Conservation (phyloP, 2,888 invertebrate species). For the Polia nebulosa region DNA sequence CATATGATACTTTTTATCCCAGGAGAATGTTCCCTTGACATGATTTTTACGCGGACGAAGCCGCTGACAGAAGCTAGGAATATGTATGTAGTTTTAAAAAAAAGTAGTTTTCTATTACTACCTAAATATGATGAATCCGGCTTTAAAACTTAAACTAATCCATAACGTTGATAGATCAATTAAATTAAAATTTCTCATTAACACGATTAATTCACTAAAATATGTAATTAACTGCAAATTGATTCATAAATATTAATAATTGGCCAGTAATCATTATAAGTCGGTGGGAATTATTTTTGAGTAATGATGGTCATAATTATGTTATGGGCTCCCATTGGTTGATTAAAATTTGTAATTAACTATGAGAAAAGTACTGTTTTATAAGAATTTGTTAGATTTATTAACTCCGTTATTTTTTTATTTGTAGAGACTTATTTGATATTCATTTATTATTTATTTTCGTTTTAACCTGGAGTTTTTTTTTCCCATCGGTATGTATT, state of each 20-base stretch:
- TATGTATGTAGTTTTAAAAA: no score
- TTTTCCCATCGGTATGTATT: background rate
- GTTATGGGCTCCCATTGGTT: constrained; percentile 5
- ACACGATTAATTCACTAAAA: constrained; percentile 25
- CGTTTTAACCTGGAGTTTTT: no score
- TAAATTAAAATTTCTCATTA: constrained; percentile 32
- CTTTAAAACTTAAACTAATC: background rate
- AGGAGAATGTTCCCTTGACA: no score
- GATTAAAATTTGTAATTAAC: constrained; percentile 29
- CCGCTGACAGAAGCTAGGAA: no score
- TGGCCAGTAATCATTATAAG: constrained; percentile 36
- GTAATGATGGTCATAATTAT: constrained; percentile 24
- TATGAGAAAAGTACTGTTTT: constrained; percentile 4
- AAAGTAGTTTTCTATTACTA: no score
- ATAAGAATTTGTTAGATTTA: constrained; percentile 10
- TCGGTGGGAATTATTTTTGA: constrained; percentile 35
- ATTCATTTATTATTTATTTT: background rate
- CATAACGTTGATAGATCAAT: constrained; percentile 24
- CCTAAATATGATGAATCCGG: no score
- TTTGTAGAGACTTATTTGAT: background rate
- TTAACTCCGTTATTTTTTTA: constrained; percentile 12
- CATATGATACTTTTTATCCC: no score
- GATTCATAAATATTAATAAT: constrained; percentile 58
- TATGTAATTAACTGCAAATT: constrained; percentile 54
- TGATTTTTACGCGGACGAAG: no score